phyloP scores from a whole-genome alignment of 2,888 invertebrate species.

The Habroteleia sp. region DNA sequence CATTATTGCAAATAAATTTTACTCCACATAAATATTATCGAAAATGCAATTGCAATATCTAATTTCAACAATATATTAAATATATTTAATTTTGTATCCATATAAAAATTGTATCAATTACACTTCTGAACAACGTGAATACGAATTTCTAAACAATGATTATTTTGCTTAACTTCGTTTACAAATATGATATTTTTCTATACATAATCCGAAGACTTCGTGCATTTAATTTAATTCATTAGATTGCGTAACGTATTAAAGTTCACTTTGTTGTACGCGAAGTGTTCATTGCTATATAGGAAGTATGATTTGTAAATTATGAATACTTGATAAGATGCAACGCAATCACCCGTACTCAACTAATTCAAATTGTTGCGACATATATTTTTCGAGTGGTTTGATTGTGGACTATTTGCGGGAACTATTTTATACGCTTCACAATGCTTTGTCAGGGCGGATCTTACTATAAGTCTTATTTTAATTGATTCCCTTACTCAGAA shows the following conservation, averaged over 20 bases:
- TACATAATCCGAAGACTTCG: too few species aligned
- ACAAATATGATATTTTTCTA: not conserved
- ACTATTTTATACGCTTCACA: conserved; percentile 40
- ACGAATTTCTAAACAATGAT: too few species aligned
- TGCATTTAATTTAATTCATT: too few species aligned
- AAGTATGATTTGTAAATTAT: conserved; percentile 21
- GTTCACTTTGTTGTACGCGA: not conserved
- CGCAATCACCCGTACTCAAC: conserved; percentile 31
- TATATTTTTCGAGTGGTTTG: conserved; percentile 33
- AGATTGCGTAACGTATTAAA: not conserved
- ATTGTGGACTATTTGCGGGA: conserved; percentile 15
- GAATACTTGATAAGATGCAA: conserved; percentile 19
- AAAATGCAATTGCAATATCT: too few species aligned
- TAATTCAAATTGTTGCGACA: conserved; percentile 17
- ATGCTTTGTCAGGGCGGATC: conserved; percentile 26
- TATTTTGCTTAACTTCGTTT: too few species aligned
- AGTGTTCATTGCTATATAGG: conserved; percentile 25
- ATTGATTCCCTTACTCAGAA: too few species aligned
- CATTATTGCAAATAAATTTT: conserved; percentile 3
- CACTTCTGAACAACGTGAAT: too few species aligned
- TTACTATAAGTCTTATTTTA: conserved; percentile 22
- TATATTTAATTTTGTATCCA: not conserved
- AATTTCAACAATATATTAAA: not conserved
- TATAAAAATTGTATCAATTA: too few species aligned
- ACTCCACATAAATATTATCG: not conserved